These are phyloP conservation scores for Caretta caretta DNA, from an alignment of 2,113 vertebrate genomes.

Conservation along the genomic window DNA sequence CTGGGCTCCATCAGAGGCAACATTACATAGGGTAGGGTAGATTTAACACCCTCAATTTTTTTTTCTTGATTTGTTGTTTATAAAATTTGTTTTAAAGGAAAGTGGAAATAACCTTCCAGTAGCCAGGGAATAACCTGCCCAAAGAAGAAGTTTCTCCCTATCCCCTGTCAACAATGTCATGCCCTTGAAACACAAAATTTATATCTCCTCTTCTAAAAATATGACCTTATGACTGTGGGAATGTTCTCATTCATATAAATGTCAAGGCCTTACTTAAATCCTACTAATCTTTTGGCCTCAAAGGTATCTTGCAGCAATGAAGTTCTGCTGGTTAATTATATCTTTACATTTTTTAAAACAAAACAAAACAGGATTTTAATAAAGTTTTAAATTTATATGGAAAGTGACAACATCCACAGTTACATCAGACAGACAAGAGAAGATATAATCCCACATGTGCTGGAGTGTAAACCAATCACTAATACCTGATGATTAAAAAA, in stretches of 20 bases:
- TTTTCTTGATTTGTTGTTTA: background rate
- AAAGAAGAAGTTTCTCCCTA: background rate
- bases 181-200: background rate
- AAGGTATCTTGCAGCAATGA: background rate
- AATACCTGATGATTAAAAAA: background rate
- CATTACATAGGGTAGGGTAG: background rate
- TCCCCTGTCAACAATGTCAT: background rate
- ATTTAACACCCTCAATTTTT: background rate
- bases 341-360: background rate
- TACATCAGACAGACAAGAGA: background rate
- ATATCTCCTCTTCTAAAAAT: background rate
- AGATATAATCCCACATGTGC: background rate
- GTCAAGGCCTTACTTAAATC: fast-evolving
- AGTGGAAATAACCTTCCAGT: background rate
- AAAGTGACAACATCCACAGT: background rate
- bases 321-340: background rate
- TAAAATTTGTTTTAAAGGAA: background rate
- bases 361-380: background rate
- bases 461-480: background rate
- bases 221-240: background rate
- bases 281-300: background rate
- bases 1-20: background rate
- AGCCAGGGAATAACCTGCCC: background rate
- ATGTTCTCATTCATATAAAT: background rate
- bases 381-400: background rate